Evolutionary conservation across 2,797 vertebrate species (phyloP).

Genomic region (Propithecus perrieri): DNA sequence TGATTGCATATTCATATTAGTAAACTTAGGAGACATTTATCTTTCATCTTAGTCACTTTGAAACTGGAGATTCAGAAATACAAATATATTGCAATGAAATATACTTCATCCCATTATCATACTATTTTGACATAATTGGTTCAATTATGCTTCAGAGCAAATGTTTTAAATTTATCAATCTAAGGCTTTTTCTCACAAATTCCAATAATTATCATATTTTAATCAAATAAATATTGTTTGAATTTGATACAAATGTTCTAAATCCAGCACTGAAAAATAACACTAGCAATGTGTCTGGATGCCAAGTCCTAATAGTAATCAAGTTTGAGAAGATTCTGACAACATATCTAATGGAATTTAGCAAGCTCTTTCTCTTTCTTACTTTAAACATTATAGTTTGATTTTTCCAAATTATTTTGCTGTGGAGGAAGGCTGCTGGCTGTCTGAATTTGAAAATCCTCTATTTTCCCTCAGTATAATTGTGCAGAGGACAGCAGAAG

Average conservation of each 20-base stretch:
- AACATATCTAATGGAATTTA: not conserved
- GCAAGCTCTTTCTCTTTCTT: not conserved
- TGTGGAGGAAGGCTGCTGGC: not conserved
- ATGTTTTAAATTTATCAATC: not conserved
- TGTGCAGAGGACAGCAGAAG: not conserved
- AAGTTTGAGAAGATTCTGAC: not conserved
- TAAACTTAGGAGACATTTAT: not conserved
- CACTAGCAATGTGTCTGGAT: not conserved
- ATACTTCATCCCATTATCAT: not conserved
- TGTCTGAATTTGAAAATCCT: not conserved
- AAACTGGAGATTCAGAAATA: conserved; percentile 7
- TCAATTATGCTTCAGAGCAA: not conserved
- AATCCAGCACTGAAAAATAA: conserved; percentile 1
- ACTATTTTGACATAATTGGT: not conserved
- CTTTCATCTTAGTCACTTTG: not conserved
- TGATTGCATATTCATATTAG: not conserved
- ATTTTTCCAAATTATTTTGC: not conserved
- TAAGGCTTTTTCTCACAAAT: not conserved
- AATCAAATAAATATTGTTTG: conserved; percentile 18
- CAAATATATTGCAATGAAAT: not conserved
- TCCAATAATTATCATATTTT: conserved; percentile 20
- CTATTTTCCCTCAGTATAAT: not conserved
- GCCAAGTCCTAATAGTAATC: not conserved
- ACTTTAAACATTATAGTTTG: not conserved
- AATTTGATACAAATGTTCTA: conserved; percentile 34